These are phyloP conservation scores for Epinephelus coioides DNA, from an alignment of 2,797 vertebrate species.

Conservation along the genomic window DNA sequence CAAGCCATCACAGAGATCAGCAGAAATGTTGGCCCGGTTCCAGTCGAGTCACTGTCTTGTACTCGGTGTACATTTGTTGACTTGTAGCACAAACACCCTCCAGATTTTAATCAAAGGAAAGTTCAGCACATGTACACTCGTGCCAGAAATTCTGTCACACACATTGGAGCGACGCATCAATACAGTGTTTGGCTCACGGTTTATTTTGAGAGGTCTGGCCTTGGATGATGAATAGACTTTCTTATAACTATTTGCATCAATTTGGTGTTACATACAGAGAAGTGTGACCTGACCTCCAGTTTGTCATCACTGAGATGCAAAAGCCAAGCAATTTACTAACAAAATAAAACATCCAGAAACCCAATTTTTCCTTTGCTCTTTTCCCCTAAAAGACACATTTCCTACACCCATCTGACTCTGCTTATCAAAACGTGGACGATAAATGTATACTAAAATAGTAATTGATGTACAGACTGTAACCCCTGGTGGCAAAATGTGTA, in stretches of 20 bases:
- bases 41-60: conserved; percentile 39
- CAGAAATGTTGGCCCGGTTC: conserved; percentile 53
- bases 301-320: neutral
- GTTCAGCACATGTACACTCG: conserved; percentile 7
- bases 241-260: neutral
- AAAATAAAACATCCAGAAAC: neutral
- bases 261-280: neutral
- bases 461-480: too few relatives aligned
- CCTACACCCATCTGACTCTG: neutral
- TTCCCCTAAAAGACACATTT: neutral
- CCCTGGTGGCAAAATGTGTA: neutral
- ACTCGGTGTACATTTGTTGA: conserved; percentile 43
- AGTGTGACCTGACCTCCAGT: neutral
- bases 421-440: neutral
- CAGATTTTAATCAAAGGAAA: conserved; percentile 25
- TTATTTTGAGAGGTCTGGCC: conserved; percentile 6
- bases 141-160: conserved; percentile 9
- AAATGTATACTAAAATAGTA: neutral
- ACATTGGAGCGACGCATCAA: neutral
- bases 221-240: conserved; percentile 9
- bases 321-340: neutral
- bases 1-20: conserved; percentile 73
- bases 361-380: neutral
- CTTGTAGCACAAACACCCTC: conserved; percentile 40
- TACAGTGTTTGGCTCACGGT: neutral